Conservation (phyloP, 2,113 vertebrate species). For the Notechis scutatus region DNA sequence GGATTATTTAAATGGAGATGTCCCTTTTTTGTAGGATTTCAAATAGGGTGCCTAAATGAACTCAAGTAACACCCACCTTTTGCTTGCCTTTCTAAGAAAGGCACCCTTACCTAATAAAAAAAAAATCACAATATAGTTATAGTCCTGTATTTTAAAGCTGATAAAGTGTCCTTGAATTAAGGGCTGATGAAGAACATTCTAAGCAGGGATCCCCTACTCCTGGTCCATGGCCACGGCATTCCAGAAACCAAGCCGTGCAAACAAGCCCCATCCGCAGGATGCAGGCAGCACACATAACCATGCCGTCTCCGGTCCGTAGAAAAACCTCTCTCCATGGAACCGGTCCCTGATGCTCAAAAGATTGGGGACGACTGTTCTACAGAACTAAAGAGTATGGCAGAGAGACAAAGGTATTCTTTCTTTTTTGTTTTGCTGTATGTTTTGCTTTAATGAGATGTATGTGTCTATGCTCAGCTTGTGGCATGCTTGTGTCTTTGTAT, state of each 20-base stretch:
- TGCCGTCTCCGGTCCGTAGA: no score
- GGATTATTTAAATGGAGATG: background rate
- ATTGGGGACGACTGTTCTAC: no score
- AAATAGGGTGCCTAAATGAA: background rate
- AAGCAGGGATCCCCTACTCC: no score
- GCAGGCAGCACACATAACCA: no score
- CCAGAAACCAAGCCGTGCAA: no score
- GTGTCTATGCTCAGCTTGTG: background rate
- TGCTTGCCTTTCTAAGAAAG: background rate
- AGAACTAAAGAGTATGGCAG: background rate
- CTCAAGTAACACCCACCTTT: background rate
- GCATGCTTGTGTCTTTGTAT: background rate
- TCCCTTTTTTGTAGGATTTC: background rate
- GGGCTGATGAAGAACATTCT: background rate
- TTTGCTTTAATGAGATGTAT: background rate
- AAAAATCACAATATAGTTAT: background rate
- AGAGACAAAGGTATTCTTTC: background rate
- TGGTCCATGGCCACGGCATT: no score
- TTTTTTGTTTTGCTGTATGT: background rate
- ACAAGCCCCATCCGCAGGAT: no score
- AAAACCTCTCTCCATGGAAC: no score
- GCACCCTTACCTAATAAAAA: background rate
- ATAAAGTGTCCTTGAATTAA: background rate
- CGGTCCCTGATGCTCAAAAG: no score
- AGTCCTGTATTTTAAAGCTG: background rate